These are phyloP conservation scores for Tyrannus savana DNA, from an alignment of 2,113 vertebrate species.

Conservation along the genomic window DNA sequence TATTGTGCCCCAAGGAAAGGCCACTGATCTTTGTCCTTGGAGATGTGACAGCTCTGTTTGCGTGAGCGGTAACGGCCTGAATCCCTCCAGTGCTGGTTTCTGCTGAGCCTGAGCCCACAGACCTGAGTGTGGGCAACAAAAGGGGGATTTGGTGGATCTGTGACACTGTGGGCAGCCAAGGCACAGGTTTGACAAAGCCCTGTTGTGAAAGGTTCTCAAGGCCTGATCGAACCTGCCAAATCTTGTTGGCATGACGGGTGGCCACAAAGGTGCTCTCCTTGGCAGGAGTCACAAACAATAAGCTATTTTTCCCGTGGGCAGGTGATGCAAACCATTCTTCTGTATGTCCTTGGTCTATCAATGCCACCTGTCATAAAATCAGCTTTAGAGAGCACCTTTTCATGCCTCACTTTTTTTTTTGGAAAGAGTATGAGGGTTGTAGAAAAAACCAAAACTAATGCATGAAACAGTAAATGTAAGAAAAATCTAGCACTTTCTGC, in stretches of 20 bases:
- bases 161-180: constrained; percentile 45
- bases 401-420: neutral
- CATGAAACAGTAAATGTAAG: neutral
- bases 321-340: constrained; percentile 64
- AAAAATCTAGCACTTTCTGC: neutral
- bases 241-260: constrained; percentile 77
- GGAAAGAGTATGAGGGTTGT: neutral
- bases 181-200: constrained; percentile 67
- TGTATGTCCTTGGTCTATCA: constrained; percentile 16
- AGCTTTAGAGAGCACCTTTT: constrained; percentile 15
- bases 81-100: constrained; percentile 59
- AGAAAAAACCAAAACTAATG: neutral
- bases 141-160: neutral
- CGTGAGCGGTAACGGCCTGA: neutral
- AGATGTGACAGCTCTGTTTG: constrained; percentile 27
- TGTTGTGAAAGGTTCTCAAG: constrained; percentile 76
- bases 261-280: constrained; percentile 82
- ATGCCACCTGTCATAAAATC: constrained; percentile 58
- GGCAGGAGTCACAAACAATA: constrained; percentile 79
- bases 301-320: constrained; percentile 76
- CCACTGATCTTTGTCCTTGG: neutral
- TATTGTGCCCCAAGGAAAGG: constrained; percentile 69
- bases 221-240: constrained; percentile 81
- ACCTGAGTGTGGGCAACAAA: constrained; percentile 7
- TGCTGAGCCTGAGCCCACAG: constrained; percentile 57